Evolutionary conservation across 1,140 invertebrate genomes (phyloP), one percentile per base, ranked within the genome.

Genomic region (Leucophenga varia): DNA sequence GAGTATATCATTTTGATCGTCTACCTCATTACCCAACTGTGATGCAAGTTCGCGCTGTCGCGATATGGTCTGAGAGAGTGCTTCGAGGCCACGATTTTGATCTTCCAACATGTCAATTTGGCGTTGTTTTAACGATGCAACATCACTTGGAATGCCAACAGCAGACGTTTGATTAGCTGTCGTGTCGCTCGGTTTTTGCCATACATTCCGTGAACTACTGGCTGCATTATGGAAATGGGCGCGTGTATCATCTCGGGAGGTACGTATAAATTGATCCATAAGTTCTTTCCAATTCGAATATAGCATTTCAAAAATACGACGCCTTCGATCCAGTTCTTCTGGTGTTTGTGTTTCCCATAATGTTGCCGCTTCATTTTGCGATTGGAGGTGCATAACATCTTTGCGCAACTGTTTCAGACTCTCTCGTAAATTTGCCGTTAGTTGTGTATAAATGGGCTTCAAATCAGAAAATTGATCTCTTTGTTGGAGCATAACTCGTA

Each of bases 71-170:
- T 85, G 81, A 10, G 87, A 86, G 35, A 92, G 76, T 47, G 82
- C 82, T 51, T 91, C 89, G 17, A 93, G 76, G 0, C 88, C 88
- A 56, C 80, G 71, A 67, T 92, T 86, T 81, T 92, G 89, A 40
- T 87, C 84, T 86, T 72, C 53, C 74, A 82, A 28, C 45, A 78
- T 73, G 44, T 64, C 50, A 1, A 59, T 61, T 43, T 79, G 77
- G 9, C 63, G 47, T 18, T 65, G 57, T 21, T 65, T 61, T 5
- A 79, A 47, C 2, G 64, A 21, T 2, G 61, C 55, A 3, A 57
- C 36, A 43, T 65, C 55, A 3, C 18, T 51, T 21, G 57, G 48
- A 34, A 14, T 34, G 31, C 31, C 17, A 81, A 59, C 36, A 78
- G 76, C 61, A 79, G 82, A 10, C 82, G 84, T 57, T 86, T 83